Conservation (phyloP, 2,113 vertebrate genomes). For the Zosterops hypoxanthus region DNA sequence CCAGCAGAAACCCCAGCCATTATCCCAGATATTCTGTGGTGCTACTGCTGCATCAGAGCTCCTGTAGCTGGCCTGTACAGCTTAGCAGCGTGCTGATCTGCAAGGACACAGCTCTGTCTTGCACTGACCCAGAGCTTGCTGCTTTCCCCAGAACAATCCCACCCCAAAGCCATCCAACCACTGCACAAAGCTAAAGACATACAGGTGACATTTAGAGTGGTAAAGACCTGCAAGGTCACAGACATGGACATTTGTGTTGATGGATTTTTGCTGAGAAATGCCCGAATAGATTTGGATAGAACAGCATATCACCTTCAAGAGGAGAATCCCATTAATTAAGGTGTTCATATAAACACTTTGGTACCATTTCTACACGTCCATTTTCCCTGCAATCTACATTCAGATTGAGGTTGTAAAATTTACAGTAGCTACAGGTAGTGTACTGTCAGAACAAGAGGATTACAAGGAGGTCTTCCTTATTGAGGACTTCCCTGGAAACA, state of each 20-base stretch:
- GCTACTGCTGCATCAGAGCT: not conserved
- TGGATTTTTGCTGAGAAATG: not conserved
- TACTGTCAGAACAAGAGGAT: not conserved
- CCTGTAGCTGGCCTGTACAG: not conserved
- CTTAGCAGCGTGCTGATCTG: fast-evolving
- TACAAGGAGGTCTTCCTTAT: not conserved
- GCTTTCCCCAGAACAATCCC: not conserved
- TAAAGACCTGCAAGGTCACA: not conserved
- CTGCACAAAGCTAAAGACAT: not conserved
- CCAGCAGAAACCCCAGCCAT: not conserved
- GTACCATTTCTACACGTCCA: not conserved
- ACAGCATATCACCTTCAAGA: not conserved
- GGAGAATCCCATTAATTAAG: not conserved
- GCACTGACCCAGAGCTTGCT: not conserved
- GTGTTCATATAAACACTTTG: not conserved
- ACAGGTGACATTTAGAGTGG: not conserved
- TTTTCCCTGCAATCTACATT: not conserved
- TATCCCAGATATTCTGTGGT: not conserved
- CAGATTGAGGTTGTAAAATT: not conserved
- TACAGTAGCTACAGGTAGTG: not conserved
- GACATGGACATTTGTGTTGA: not conserved
- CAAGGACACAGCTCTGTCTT: fast-evolving
- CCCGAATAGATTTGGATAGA: not conserved
- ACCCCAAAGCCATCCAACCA: not conserved
- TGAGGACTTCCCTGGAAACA: not conserved